Base-by-base conservation (phyloP, 2,888 invertebrate species). In the Euzophera pinguis region DNA sequence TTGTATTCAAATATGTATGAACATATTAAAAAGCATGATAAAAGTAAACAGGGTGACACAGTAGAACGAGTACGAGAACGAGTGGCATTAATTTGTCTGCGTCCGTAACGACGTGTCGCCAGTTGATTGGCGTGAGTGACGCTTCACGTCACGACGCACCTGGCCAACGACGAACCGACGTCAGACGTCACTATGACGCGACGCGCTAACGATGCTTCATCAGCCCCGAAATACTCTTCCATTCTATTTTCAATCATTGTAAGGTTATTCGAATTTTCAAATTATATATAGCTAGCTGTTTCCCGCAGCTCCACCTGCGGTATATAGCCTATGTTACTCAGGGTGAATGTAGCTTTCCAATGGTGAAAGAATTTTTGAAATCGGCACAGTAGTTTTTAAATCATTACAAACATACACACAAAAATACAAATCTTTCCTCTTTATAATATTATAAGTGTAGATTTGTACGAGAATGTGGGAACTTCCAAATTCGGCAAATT, bases 91-190 rank as follows among this genome's bases (percentile, higher is more conserved):
- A 43, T 43, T 43, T 27, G 42, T 43, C 27, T 12, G 27, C 6
- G 42, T 37, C 17, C n/a, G 42, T 27, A 43, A 27, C 42, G 42
- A 41, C 10, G 41, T 41, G 41, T 41, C n/a, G n/a, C n/a, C 17
- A 27, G 42, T 12, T 43, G 42, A 43, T 27, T 43, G 42, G 12
- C 42, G 42, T 22, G 42, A 10, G 42, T n/a, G 42, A 42, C 41
- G 22, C 41, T 17, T 17, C 41, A n/a, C 41, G 17, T 22, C 41
- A n/a, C 41, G 17, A n/a, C 41, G 16, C 14, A 14, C 38, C 14
- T 14, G 22, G 22, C 5, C 22, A 5, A 22, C 2, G 22, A 3
- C 22, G 22, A n/a, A n/a, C n/a, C 22, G 22, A 22, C 38, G 38
- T 10, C n/a, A 16, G 10, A 10, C 16, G 41, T 9, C 17, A 5